Percentiles rank a stretch among this genome's conserved stretches.
These are phyloP conservation scores for Colletes gigas DNA, from an alignment of 1,140 invertebrate genomes.

Conservation along the genomic window DNA sequence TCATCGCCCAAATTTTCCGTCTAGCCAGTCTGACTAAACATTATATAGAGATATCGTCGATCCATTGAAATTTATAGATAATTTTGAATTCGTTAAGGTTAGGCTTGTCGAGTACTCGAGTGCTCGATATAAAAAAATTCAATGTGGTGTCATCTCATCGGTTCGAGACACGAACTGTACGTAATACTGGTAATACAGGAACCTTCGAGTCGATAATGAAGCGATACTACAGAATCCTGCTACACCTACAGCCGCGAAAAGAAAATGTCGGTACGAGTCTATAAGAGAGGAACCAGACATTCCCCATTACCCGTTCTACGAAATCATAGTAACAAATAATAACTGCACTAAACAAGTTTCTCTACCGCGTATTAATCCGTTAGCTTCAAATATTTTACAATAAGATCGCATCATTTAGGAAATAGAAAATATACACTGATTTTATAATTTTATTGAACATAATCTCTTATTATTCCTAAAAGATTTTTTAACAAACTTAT, in stretches of 20 bases:
- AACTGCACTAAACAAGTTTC: neutral
- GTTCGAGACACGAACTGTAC: constrained; percentile 1
- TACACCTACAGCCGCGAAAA: constrained; percentile 33
- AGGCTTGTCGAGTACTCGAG: neutral
- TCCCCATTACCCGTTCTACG: neutral
- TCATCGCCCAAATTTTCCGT: too few relatives aligned
- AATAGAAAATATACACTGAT: too few relatives aligned
- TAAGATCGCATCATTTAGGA: too few relatives aligned
- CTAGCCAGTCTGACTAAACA: too few relatives aligned
- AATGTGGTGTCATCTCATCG: constrained; percentile 72
- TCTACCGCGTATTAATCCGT: too few relatives aligned
- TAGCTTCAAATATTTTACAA: too few relatives aligned
- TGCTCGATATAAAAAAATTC: constrained; percentile 14
- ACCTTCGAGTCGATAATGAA: constrained; percentile 41
- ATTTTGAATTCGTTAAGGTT: neutral
- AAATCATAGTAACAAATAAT: neutral
- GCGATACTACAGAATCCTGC: constrained; percentile 36
- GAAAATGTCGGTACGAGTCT: constrained; percentile 39
- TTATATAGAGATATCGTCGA: neutral
- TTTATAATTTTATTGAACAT: too few relatives aligned
- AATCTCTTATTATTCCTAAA: too few relatives aligned
- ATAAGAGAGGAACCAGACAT: neutral
- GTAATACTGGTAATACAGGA: constrained; percentile 56
- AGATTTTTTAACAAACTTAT: too few relatives aligned
- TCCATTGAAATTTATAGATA: too few relatives aligned